Evolutionary conservation across 2,113 vertebrate genomes (phyloP).

Genomic region (Galbula dea): DNA sequence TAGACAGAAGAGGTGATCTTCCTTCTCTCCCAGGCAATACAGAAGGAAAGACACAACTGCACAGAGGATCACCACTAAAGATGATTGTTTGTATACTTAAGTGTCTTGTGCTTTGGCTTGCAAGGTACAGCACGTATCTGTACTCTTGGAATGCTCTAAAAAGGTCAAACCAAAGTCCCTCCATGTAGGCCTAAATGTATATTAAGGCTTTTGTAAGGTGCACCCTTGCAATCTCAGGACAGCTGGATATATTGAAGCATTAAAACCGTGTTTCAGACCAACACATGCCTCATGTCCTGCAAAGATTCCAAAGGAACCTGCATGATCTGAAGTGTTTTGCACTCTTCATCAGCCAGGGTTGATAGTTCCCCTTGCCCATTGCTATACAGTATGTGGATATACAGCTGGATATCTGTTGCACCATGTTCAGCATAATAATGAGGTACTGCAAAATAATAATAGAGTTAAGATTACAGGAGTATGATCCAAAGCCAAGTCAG

Average conservation of each 20-base stretch:
- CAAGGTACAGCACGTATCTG: no score
- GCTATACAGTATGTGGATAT: fast-evolving
- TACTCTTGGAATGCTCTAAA: not conserved
- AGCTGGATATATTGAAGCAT: not conserved
- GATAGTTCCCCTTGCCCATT: fast-evolving
- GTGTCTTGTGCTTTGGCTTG: not conserved
- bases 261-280: not conserved
- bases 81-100: not conserved
- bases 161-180: not conserved
- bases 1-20: not conserved
- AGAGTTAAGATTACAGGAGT: fast-evolving
- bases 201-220: not conserved
- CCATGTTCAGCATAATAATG: fast-evolving
- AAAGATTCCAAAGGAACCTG: not conserved
- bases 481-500: not conserved
- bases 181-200: not conserved
- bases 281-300: not conserved
- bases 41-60: fast-evolving
- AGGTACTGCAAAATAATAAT: not conserved
- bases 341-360: not conserved
- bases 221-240: not conserved
- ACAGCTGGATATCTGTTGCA: not conserved
- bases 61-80: not conserved
- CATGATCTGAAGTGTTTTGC: not conserved
- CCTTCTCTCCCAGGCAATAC: not conserved